These are phyloP conservation scores for Hemibagrus guttatus DNA, from an alignment of 2,797 vertebrate species.

Conservation along the genomic window DNA sequence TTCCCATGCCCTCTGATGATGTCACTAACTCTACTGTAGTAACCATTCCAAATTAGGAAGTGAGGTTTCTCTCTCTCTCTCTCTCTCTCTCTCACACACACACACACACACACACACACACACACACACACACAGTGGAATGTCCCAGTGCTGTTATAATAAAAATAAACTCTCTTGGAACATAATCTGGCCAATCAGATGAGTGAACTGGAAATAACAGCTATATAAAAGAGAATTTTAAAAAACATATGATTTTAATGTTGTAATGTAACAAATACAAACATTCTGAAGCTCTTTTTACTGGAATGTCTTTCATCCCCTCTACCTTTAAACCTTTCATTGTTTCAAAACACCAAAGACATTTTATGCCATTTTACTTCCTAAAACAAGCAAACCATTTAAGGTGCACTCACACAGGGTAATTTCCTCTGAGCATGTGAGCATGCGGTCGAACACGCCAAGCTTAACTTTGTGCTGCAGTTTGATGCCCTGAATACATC, in stretches of 20 bases:
- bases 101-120: too few relatives aligned
- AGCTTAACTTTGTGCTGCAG: constrained; percentile 63
- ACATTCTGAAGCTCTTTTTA: constrained; percentile 44
- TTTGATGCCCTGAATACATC: constrained; percentile 68
- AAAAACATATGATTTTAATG: background rate
- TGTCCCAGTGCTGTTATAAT: too few relatives aligned
- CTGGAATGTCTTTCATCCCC: constrained; percentile 52
- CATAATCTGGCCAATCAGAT: too few relatives aligned
- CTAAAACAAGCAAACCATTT: constrained; percentile 45
- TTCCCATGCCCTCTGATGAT: too few relatives aligned
- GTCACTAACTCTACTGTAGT: too few relatives aligned
- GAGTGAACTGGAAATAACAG: too few relatives aligned
- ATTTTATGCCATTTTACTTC: constrained; percentile 45
- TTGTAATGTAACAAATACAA: background rate
- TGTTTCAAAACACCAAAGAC: constrained; percentile 45
- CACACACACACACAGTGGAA: too few relatives aligned
- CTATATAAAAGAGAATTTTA: background rate
- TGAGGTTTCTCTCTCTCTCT: too few relatives aligned
- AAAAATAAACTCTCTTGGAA: too few relatives aligned
- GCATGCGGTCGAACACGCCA: constrained; percentile 49
- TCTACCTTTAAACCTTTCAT: constrained; percentile 37
- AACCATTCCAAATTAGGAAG: too few relatives aligned
- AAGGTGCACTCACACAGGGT: constrained; percentile 12
- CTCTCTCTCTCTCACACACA: too few relatives aligned
- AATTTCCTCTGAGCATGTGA: constrained; percentile 24